Conservation (phyloP, 2,888 invertebrate genomes). For the Apamea epomidion region DNA sequence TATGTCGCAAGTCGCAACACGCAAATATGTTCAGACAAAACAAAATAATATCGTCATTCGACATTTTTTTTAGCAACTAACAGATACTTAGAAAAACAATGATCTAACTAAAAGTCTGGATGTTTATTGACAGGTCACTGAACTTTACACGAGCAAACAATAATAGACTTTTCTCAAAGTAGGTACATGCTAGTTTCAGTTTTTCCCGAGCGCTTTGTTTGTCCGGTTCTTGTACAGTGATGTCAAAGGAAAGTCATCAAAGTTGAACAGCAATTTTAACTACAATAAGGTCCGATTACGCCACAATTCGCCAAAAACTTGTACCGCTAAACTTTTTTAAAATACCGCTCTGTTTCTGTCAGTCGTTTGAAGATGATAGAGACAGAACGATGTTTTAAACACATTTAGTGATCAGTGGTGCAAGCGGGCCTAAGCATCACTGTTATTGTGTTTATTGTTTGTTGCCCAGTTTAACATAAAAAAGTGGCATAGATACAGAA, state of each 20-base stretch:
- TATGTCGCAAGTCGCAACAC: slow-evolving; percentile 1
- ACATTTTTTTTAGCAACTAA: slow-evolving; percentile 56
- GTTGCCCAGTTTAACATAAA: not conserved
- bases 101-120: slow-evolving; percentile 47
- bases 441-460: not conserved
- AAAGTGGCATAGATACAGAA: not conserved
- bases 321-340: not conserved
- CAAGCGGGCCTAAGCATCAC: not conserved
- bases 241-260: not conserved
- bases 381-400: not conserved
- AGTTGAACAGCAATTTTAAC: not conserved
- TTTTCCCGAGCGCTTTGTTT: slow-evolving; percentile 18
- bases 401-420: not conserved
- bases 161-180: slow-evolving; percentile 28
- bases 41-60: slow-evolving; percentile 25
- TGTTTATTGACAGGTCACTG: slow-evolving; percentile 44
- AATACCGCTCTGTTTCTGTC: not conserved
- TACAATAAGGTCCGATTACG: not conserved
- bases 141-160: slow-evolving; percentile 33
- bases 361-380: not conserved
- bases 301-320: not conserved
- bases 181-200: not conserved
- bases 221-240: too few species aligned
- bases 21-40: slow-evolving; percentile 34
- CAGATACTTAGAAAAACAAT: slow-evolving; percentile 50